These are phyloP conservation scores for Athetis lepigone DNA, from an alignment of 2,888 invertebrate genomes.

Conservation along the genomic window DNA sequence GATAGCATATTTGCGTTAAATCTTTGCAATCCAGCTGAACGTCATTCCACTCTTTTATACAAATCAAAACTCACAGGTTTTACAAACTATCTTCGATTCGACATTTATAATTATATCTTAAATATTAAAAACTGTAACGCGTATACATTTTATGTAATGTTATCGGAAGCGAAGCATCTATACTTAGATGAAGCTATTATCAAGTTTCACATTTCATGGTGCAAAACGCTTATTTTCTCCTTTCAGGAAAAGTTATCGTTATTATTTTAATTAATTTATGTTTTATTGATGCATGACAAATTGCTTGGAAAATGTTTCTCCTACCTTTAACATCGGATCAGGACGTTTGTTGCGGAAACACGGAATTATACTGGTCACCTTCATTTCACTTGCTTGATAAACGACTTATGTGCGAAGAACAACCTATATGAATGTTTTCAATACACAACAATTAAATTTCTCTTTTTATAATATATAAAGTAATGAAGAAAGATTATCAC, in stretches of 20 bases:
- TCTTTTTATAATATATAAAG: slow-evolving; percentile 20
- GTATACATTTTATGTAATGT: neutral
- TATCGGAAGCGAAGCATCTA: neutral
- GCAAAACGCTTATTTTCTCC: slow-evolving; percentile 2
- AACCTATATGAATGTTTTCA: slow-evolving; percentile 14
- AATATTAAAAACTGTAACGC: neutral
- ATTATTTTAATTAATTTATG: neutral
- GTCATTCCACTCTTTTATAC: too few species aligned
- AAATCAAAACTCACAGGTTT: too few species aligned
- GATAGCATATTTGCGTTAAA: too few species aligned
- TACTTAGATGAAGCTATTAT: neutral
- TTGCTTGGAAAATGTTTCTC: slow-evolving; percentile 15
- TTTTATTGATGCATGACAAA: slow-evolving; percentile 19
- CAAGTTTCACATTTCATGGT: neutral
- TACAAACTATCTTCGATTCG: too few species aligned
- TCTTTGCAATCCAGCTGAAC: too few species aligned
- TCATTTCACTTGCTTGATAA: slow-evolving; percentile 23
- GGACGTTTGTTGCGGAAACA: slow-evolving; percentile 21
- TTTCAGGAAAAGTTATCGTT: slow-evolving; percentile 2
- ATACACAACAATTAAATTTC: slow-evolving; percentile 6
- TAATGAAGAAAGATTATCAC: slow-evolving; percentile 21
- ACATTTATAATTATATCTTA: neutral
- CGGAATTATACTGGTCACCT: slow-evolving; percentile 22
- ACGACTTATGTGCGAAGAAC: slow-evolving; percentile 26
- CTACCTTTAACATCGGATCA: slow-evolving; percentile 26